A percentile compares a stretch with the other conserved stretches of the same genome.
phyloP scores from a whole-genome alignment of 23 tunicate species.

The Styela plicata region DNA sequence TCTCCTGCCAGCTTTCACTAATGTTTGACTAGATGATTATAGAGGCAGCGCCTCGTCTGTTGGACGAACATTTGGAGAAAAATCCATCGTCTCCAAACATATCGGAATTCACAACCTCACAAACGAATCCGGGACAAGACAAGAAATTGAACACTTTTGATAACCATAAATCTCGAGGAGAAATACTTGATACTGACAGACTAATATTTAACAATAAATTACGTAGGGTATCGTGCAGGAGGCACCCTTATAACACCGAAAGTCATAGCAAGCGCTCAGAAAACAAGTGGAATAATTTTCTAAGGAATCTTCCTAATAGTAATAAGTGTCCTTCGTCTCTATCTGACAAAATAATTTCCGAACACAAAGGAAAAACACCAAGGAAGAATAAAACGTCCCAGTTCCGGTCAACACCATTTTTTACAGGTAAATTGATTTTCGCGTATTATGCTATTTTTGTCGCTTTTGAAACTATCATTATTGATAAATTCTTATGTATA shows the following conservation, averaged over 20 bases:
- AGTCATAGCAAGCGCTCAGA: background rate
- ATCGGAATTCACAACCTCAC: background rate
- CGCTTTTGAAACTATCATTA: background rate
- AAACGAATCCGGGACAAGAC: background rate
- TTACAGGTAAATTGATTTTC: conserved; percentile 3
- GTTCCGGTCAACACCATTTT: background rate
- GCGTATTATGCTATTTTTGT: background rate
- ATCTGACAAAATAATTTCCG: background rate
- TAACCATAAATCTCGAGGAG: no score
- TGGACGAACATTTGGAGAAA: conserved; percentile 1
- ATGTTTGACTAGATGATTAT: conserved; percentile 22
- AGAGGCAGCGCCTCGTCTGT: conserved; percentile 23
- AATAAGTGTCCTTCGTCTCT: background rate
- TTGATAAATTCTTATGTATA: no score
- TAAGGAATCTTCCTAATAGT: background rate
- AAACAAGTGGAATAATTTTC: background rate
- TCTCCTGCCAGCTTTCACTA: background rate
- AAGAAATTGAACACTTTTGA: background rate
- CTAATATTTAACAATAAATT: no score
- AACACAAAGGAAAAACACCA: background rate
- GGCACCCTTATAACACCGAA: background rate
- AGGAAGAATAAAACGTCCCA: background rate
- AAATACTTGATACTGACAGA: no score
- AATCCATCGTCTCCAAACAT: background rate
- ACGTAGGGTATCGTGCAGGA: background rate